A percentile compares a stretch with the other conserved stretches of the same genome.
Conservation (phyloP, 2,888 invertebrate genomes). For the Cremastobaeus sp. region DNA sequence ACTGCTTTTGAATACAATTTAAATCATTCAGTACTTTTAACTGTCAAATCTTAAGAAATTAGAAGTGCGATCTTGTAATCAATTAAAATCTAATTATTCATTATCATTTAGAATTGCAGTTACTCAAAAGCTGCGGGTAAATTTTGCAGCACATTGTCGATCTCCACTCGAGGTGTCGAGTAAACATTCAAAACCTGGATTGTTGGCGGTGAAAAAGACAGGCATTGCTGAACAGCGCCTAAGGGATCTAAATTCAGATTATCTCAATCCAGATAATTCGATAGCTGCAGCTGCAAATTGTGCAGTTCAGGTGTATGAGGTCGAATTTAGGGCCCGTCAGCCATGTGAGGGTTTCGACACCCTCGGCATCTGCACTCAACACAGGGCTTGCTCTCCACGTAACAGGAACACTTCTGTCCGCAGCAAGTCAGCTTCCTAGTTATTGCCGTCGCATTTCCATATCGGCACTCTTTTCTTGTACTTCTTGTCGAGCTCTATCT, state of each 20-base stretch:
- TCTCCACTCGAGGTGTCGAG: no score
- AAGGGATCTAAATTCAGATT: slow-evolving; percentile 70
- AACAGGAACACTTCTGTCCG: slow-evolving; percentile 96
- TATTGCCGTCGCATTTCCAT: slow-evolving; percentile 92
- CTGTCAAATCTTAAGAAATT: no score
- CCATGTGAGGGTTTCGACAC: slow-evolving; percentile 93
- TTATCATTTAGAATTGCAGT: slow-evolving; percentile 77
- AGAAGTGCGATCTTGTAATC: no score
- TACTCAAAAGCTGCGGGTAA: slow-evolving; percentile 78
- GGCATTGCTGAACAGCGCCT: slow-evolving; percentile 74
- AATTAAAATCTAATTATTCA: slow-evolving; percentile 78
- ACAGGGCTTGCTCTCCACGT: slow-evolving; percentile 93
- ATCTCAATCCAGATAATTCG: slow-evolving; percentile 75
- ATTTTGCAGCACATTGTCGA: no score
- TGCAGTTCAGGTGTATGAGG: slow-evolving; percentile 85
- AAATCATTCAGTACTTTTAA: no score
- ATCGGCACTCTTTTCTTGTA: slow-evolving; percentile 89
- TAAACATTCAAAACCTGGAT: no score
- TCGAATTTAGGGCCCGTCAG: slow-evolving; percentile 88
- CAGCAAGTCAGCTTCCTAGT: slow-evolving; percentile 95
- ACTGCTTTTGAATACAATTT: no score
- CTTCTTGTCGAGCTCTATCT: slow-evolving; percentile 76
- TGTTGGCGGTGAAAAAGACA: no score
- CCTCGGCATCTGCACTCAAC: slow-evolving; percentile 94
- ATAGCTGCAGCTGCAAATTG: slow-evolving; percentile 80